Conservation (phyloP, 2,113 vertebrate genomes). For the Pitta sordida region DNA sequence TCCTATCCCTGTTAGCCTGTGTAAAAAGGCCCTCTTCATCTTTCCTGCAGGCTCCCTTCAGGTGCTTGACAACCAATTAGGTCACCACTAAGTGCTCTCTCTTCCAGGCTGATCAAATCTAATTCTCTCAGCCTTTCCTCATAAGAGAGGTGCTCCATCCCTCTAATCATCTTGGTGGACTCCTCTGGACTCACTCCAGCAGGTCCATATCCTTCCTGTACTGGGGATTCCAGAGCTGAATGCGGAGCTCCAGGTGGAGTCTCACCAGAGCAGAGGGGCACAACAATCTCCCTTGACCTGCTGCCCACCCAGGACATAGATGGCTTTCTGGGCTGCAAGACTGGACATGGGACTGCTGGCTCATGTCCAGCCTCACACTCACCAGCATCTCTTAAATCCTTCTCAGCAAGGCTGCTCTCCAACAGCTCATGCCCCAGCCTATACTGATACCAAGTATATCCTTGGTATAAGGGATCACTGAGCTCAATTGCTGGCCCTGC, state of each 20-base stretch:
- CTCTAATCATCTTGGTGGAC: neutral
- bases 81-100: neutral
- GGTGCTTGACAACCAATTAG: too few species aligned
- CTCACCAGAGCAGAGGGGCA: neutral
- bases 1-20: neutral
- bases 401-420: neutral
- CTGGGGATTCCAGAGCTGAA: neutral
- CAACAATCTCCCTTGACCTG: neutral
- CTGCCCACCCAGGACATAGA: neutral
- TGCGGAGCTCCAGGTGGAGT: neutral
- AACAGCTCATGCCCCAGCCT: neutral
- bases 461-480: neutral
- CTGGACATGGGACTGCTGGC: neutral
- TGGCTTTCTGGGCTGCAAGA: neutral
- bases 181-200: neutral
- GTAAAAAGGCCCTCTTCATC: too few species aligned
- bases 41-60: neutral
- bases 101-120: neutral
- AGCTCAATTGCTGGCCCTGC: neutral
- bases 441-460: rapidly evolving
- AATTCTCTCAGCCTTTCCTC: neutral
- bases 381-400: neutral
- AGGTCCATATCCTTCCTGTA: neutral
- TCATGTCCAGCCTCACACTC: neutral
- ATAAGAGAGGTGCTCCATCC: neutral